Base-by-base conservation (phyloP, 2,888 invertebrate genomes). In the Folsomia candida region DNA sequence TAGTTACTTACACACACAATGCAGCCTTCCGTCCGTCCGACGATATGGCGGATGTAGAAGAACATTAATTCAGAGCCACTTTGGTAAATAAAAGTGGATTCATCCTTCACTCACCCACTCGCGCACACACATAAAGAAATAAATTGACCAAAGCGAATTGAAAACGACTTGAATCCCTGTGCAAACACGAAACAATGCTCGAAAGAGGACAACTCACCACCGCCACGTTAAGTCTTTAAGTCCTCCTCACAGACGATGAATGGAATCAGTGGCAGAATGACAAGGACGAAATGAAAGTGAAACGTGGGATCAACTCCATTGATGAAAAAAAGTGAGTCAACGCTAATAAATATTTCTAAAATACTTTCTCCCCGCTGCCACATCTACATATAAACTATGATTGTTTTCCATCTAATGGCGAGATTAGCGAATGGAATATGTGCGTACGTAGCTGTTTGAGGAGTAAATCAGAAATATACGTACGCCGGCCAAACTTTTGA, bases 81-180 rank as follows among this genome's bases (percentile, higher is more conserved):
- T 37, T 54, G 54, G 54, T 54, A 54, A 54, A 54, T 54, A 54
- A 54, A 54, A 54, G 54, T 54, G 20, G 54, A 54, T 54, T 54
- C 54, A 54, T 54, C 54, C 60, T 26, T 60, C 60, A 26, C 26
- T 60, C 60, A n/a, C 57, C 20, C 14, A 11, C n/a, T n/a, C n/a
- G n/a, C n/a, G n/a, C n/a, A n/a, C n/a, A n/a, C n/a, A 57, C n/a
- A 57, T 24, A 60, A 60, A 60, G 60, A 60, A 60, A 60, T 60
- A 60, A 60, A 60, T 60, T 60, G 60, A 60, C 60, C 60, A 60
- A 25, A 60, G 60, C 26, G 60, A 60, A 60, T 60, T 60, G 60
- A 60, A 60, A 60, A 24, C 25, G 60, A 60, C 24, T 60, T 60
- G 60, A 60, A 60, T 60, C 60, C 60, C 60, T 24, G 60, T 60